These are phyloP conservation scores for Chamaea fasciata DNA, from an alignment of 2,113 vertebrate genomes.

Conservation along the genomic window DNA sequence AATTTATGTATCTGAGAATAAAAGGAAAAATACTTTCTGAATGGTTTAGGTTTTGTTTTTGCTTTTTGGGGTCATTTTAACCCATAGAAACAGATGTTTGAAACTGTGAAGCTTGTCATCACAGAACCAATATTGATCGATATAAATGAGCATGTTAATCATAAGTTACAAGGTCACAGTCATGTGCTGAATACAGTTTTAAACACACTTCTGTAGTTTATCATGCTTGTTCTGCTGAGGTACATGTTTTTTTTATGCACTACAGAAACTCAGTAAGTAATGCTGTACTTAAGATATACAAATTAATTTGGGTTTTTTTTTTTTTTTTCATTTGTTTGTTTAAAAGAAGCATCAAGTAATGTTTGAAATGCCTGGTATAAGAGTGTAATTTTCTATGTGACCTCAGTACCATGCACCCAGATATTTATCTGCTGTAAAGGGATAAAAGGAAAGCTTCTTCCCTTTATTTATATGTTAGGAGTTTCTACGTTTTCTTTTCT, in stretches of 20 bases:
- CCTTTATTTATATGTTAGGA: not conserved
- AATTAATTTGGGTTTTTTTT: not conserved
- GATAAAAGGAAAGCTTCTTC: not conserved
- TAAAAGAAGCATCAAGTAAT: not conserved
- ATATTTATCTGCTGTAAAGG: not conserved
- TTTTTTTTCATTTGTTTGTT: not conserved
- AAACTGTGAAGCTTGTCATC: not conserved
- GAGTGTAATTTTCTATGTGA: not conserved
- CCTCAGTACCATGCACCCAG: not conserved
- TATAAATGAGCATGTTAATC: not conserved
- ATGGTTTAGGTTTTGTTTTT: not conserved
- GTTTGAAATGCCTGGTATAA: not conserved
- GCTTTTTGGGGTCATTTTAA: not conserved
- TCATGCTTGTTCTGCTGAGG: not conserved
- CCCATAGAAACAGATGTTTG: not conserved
- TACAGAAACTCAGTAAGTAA: not conserved
- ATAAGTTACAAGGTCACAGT: not conserved
- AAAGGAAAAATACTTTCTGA: not conserved
- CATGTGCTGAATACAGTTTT: not conserved
- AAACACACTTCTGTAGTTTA: not conserved
- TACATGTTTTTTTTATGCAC: not conserved
- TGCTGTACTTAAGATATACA: not conserved
- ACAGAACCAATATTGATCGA: not conserved
- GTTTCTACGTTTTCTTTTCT: not conserved
- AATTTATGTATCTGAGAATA: not conserved